phyloP scores from a whole-genome alignment of 2,113 vertebrate species.

The Saccopteryx leptura region DNA sequence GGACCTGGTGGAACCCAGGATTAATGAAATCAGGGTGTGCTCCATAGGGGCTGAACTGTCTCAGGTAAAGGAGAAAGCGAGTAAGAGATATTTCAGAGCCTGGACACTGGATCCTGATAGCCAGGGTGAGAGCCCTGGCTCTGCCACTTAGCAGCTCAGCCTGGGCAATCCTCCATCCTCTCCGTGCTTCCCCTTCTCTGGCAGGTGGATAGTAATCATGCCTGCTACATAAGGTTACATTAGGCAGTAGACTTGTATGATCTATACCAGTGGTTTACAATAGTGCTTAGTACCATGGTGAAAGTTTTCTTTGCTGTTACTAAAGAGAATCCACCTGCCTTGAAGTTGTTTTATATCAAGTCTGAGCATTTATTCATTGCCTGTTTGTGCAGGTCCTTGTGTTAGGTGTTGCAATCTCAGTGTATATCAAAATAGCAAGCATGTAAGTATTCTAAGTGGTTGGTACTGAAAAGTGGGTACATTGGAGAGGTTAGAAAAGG shows the following conservation, averaged over 20 bases:
- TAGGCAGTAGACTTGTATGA: background rate
- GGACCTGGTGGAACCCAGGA: background rate
- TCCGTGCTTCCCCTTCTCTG: background rate
- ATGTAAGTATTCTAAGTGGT: background rate
- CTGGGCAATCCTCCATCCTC: background rate
- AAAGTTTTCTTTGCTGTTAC: background rate
- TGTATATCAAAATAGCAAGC: background rate
- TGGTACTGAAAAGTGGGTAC: background rate
- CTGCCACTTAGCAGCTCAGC: background rate
- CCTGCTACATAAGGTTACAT: background rate
- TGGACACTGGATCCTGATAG: background rate
- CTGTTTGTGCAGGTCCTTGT: too few species aligned
- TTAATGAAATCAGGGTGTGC: background rate
- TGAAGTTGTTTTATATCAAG: background rate
- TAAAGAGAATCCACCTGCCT: background rate
- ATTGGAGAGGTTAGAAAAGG: background rate
- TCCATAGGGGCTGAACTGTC: background rate
- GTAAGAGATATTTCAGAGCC: background rate
- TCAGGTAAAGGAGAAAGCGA: background rate
- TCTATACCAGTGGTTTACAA: background rate
- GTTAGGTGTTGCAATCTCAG: background rate
- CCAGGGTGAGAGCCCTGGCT: too few species aligned
- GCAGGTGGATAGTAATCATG: background rate
- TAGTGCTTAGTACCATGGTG: fast-evolving
- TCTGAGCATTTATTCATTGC: too few species aligned